Base-by-base conservation (phyloP, 2,888 invertebrate species). In the Pyralis farinalis region DNA sequence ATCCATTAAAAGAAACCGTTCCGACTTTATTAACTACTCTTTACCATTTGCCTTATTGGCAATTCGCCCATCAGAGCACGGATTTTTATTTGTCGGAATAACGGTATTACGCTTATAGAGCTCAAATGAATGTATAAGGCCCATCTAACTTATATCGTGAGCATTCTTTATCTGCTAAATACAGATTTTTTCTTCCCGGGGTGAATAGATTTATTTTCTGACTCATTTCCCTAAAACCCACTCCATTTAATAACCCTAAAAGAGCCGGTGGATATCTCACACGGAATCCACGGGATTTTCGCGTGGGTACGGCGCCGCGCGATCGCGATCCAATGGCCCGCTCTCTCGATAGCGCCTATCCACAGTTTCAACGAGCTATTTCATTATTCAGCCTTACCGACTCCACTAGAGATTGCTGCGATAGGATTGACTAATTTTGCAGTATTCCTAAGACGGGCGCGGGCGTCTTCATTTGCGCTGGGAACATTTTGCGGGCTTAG, bases 171-270 rank as follows among this genome's bases (percentile, higher is more conserved):
- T 76, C 77, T 79, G 73, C 53, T 65, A 64, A 72, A 80, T 75
- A 77, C 61, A 67, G 66, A 76, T 79, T 72, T 70, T 70, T 67
- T 64, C 64, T 67, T 69, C 65, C 62, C 50, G 57, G 63, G 66
- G 66, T 63, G 59, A 61, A 65, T 64, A 69, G 71, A 85, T 82
- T 77, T 82, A 83, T 83, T 77, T 63, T 63, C 59, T 63, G 58
- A 63, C 73, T 82, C 81, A 81, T 88, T 84, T 84, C 72, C 82
- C 72, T 85, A 82, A 86, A 82, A 81, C 83, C 81, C 81, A 82
- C 84, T 86, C 74, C 75, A 71, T 72, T 84, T 85, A 86, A 88
- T 85, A 87, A 83, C 86, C 76, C 73, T 81, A 71, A 85, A 81
- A 70, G 81, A 75, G 72, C 72, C 71, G 70, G 64, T 53, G 71